Evolutionary conservation across 2,797 vertebrate species (phyloP).

Genomic region (Siniperca scherzeri): DNA sequence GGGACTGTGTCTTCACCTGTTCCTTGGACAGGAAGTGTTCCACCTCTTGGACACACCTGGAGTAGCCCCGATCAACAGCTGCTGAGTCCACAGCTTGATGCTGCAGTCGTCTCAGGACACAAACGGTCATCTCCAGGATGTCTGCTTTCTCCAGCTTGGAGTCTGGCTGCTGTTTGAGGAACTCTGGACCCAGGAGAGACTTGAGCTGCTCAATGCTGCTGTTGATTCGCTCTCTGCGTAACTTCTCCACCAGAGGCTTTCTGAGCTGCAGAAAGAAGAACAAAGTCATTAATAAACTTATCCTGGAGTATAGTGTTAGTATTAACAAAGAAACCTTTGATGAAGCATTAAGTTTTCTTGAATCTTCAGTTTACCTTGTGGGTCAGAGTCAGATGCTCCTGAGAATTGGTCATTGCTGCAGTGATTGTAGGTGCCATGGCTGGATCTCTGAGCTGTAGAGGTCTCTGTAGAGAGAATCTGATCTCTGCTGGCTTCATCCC

Average conservation of each 20-base stretch:
- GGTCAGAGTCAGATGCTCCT: constrained; percentile 73
- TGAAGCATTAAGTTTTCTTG: not conserved
- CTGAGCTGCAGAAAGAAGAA: constrained; percentile 83
- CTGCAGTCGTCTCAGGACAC: constrained; percentile 76
- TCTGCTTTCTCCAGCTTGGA: constrained; percentile 89
- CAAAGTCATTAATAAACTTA: constrained; percentile 35
- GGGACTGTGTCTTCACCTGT: constrained; percentile 55
- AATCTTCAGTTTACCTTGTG: constrained; percentile 80
- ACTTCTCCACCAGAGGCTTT: constrained; percentile 90
- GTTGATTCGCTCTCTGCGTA: constrained; percentile 86
- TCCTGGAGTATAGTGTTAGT: not conserved
- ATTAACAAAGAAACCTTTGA: not conserved
- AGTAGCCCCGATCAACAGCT: constrained; percentile 56
- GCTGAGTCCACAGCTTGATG: constrained; percentile 62
- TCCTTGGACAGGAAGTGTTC: constrained; percentile 71
- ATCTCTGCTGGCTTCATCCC: constrained; percentile 67
- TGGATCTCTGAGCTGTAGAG: constrained; percentile 77
- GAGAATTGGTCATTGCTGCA: constrained; percentile 68
- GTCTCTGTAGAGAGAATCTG: constrained; percentile 80
- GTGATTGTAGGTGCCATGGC: constrained; percentile 85
- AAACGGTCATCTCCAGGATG: constrained; percentile 87
- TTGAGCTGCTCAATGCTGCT: constrained; percentile 85
- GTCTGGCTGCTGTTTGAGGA: constrained; percentile 83
- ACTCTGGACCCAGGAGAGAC: constrained; percentile 85
- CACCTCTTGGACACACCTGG: constrained; percentile 71